phyloP scores from a whole-genome alignment of 2,113 vertebrate species.

The Neodon shergylaensis region DNA sequence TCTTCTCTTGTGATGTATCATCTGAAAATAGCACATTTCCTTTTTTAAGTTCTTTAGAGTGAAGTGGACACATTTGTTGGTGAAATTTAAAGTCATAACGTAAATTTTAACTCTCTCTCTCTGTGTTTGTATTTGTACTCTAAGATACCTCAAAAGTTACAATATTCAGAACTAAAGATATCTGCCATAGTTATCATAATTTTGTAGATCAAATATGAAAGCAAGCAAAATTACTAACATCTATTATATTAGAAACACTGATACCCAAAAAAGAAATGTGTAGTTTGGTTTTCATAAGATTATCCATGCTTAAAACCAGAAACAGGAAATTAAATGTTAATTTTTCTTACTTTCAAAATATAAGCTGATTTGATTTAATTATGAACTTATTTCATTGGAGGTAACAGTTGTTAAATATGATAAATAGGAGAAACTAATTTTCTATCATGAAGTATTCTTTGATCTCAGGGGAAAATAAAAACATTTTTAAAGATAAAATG shows the following conservation, averaged over 20 bases:
- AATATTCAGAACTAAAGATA: neutral
- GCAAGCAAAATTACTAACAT: neutral
- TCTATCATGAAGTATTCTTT: neutral
- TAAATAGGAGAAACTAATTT: constrained; percentile 37
- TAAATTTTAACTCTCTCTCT: neutral
- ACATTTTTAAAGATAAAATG: constrained; percentile 54
- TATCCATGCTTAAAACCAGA: neutral
- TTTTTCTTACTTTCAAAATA: constrained; percentile 8
- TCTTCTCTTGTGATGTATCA: neutral
- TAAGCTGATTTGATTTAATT: constrained; percentile 27
- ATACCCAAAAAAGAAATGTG: neutral
- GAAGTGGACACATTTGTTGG: neutral
- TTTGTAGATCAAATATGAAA: neutral
- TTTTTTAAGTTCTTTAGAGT: neutral
- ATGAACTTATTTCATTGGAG: neutral
- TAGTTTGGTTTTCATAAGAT: neutral
- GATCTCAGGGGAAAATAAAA: constrained; percentile 22
- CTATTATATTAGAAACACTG: neutral
- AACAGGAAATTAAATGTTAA: neutral
- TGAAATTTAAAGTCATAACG: constrained; percentile 4
- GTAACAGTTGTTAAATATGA: neutral
- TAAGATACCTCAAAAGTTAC: neutral
- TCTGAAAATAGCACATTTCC: neutral
- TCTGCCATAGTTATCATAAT: neutral
- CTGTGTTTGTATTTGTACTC: neutral